phyloP scores from a whole-genome alignment of 1,140 invertebrate species.

The Dendroctonus ponderosae region DNA sequence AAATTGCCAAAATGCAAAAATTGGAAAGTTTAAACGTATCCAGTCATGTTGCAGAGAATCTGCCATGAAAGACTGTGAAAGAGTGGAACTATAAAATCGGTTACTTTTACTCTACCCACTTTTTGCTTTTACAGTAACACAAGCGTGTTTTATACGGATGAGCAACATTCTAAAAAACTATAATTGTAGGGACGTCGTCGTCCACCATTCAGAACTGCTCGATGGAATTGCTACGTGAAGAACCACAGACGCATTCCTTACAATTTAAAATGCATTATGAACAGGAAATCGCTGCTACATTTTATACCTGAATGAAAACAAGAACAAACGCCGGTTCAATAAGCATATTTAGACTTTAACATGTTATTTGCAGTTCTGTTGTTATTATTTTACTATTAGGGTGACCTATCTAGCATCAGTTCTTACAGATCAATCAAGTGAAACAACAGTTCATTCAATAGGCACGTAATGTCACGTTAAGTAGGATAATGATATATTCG shows the following conservation, averaged over 20 bases:
- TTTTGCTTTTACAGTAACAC: too few relatives aligned
- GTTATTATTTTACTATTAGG: slow-evolving; percentile 36
- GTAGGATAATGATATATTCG: too few relatives aligned
- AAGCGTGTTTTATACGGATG: slow-evolving; percentile 5
- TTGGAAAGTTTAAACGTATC: too few relatives aligned
- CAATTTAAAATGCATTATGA: slow-evolving; percentile 42
- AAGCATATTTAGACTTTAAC: slow-evolving; percentile 23
- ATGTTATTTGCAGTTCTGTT: slow-evolving; percentile 15
- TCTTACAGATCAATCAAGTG: slow-evolving; percentile 22
- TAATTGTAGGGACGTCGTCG: slow-evolving; percentile 18
- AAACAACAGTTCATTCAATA: background rate
- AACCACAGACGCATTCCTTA: slow-evolving; percentile 36
- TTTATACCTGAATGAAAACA: slow-evolving; percentile 38
- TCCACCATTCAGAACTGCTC: slow-evolving; percentile 9
- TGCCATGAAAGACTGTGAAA: too few relatives aligned
- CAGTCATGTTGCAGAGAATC: too few relatives aligned
- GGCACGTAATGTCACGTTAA: too few relatives aligned
- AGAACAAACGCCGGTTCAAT: slow-evolving; percentile 33
- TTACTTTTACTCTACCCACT: too few relatives aligned
- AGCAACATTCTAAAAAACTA: slow-evolving; percentile 15
- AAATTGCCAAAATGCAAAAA: too few relatives aligned
- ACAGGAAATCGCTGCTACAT: slow-evolving; percentile 37
- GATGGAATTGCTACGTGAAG: slow-evolving; percentile 20
- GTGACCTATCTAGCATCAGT: background rate
- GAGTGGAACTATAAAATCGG: too few relatives aligned